These are phyloP conservation scores for Melinaea menophilus DNA, from an alignment of 2,888 invertebrate genomes.

Conservation along the genomic window DNA sequence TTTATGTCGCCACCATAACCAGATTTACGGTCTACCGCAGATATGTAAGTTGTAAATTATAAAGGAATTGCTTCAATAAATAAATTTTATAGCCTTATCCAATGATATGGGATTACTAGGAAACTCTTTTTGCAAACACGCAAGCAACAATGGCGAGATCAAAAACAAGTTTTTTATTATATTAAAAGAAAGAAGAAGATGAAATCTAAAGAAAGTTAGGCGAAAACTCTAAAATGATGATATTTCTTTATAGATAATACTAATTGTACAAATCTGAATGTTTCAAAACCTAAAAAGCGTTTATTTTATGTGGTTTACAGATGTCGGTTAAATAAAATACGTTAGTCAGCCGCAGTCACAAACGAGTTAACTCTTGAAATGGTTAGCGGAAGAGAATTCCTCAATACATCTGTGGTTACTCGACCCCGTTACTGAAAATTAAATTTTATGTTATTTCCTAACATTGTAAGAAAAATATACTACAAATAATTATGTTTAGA, in stretches of 20 bases:
- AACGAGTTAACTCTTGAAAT: conserved; percentile 21
- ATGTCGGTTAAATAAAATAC: neutral
- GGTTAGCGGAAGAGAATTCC: conserved; percentile 32
- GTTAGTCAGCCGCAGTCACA: neutral
- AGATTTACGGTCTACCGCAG: conserved; percentile 21
- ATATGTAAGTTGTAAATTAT: conserved; percentile 11
- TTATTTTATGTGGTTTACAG: no score
- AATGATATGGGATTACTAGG: neutral
- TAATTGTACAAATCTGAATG: no score
- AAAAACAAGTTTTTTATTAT: no score
- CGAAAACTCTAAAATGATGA: no score
- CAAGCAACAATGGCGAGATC: no score
- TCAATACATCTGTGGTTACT: conserved; percentile 21
- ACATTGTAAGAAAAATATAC: conserved; percentile 4
- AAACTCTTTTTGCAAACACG: neutral
- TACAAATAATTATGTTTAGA: neutral
- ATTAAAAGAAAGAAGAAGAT: no score
- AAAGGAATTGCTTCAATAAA: neutral
- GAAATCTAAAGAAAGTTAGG: no score
- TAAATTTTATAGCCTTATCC: conserved; percentile 1
- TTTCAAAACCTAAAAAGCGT: no score
- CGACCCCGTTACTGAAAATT: neutral
- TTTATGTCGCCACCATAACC: conserved; percentile 21
- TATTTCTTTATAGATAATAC: no score
- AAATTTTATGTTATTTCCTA: neutral